Percentiles rank a stretch among this genome's conserved stretches.
phyloP scores from a whole-genome alignment of 2,797 vertebrate genomes.

The Holocentrus rufus region DNA sequence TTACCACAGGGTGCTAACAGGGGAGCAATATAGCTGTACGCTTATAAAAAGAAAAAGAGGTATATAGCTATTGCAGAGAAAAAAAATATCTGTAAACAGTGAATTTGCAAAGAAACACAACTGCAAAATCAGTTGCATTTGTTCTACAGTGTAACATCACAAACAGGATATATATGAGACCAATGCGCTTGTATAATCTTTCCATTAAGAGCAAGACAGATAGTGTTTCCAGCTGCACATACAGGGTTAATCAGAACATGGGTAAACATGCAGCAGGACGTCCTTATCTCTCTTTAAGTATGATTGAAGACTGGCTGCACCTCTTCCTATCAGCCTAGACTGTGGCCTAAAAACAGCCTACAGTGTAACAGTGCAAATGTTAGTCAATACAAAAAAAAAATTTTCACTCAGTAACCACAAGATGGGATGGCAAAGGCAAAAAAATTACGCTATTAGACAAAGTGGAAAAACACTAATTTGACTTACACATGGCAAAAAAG shows the following conservation, averaged over 20 bases:
- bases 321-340: background rate
- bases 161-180: conserved; percentile 19
- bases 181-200: conserved; percentile 3
- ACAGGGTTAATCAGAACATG: conserved; percentile 22
- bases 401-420: background rate
- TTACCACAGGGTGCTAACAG: conserved; percentile 23
- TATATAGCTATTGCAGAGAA: conserved; percentile 32
- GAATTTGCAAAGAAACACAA: conserved; percentile 43
- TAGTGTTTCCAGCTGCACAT: conserved; percentile 34
- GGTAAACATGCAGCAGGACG: conserved; percentile 23
- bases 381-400: conserved; percentile 14
- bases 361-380: conserved; percentile 23
- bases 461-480: conserved; percentile 17
- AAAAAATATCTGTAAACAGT: conserved; percentile 66
- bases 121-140: conserved; percentile 46
- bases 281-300: conserved; percentile 4
- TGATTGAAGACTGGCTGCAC: conserved; percentile 12
- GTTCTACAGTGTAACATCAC: conserved; percentile 27
- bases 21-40: conserved; percentile 30
- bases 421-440: conserved; percentile 40
- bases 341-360: background rate
- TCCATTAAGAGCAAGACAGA: background rate
- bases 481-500: background rate
- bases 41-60: conserved; percentile 28
- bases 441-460: conserved; percentile 22